A percentile compares a stretch with the other conserved stretches of the same genome.
Evolutionary conservation across 2,113 vertebrate species (phyloP).

Genomic region (Pelvicachromis taeniatus): DNA sequence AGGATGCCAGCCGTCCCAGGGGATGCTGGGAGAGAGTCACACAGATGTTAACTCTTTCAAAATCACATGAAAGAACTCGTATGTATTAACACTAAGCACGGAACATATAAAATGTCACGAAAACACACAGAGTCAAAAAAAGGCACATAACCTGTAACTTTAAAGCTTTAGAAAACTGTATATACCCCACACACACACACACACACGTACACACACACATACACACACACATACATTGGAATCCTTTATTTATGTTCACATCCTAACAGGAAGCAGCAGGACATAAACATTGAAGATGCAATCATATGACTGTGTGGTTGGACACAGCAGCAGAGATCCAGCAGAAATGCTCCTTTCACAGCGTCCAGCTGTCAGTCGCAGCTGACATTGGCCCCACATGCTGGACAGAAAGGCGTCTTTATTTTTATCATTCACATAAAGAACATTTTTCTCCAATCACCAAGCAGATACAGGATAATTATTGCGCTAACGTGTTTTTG

Average conservation of each 20-base stretch:
- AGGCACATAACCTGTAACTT: not conserved
- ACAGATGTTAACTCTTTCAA: constrained; percentile 52
- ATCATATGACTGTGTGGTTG: constrained; percentile 38
- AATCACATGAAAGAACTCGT: not conserved
- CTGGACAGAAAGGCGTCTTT: not conserved
- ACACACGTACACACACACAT: not conserved
- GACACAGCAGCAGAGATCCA: constrained; percentile 30
- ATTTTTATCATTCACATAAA: not conserved
- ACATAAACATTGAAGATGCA: constrained; percentile 67
- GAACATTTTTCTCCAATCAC: not conserved
- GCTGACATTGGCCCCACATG: not conserved
- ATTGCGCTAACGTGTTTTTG: not conserved
- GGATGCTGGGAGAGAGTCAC: constrained; percentile 57
- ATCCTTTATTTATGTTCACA: constrained; percentile 59
- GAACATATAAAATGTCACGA: not conserved
- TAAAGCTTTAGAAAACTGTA: not conserved
- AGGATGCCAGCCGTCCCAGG: constrained; percentile 56
- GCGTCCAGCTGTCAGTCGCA: not conserved
- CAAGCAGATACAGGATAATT: not conserved
- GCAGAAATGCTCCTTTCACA: not conserved
- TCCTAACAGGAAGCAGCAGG: constrained; percentile 64
- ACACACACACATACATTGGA: constrained; percentile 35
- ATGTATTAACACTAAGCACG: not conserved
- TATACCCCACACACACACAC: not conserved
- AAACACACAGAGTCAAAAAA: not conserved